Evolutionary conservation across 2,113 vertebrate species (phyloP).

Genomic region (Gymnogyps californianus): DNA sequence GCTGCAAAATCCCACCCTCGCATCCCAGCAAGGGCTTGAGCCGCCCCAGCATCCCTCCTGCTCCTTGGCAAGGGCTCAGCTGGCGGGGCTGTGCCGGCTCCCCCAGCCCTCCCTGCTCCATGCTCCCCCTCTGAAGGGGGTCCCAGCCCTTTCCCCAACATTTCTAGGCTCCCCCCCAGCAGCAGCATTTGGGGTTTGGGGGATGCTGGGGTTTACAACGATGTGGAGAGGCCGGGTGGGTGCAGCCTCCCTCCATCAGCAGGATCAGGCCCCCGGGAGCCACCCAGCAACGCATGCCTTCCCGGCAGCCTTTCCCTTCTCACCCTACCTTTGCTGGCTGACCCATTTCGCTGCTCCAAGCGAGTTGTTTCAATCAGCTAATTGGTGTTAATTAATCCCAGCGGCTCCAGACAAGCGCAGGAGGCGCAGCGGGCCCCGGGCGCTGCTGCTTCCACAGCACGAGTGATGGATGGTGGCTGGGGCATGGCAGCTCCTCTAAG

Average conservation of each 20-base stretch:
- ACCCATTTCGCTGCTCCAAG: background rate
- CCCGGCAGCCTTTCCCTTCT: background rate
- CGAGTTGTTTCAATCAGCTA: background rate
- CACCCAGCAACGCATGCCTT: background rate
- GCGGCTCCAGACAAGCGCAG: background rate
- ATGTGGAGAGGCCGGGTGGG: accelerated
- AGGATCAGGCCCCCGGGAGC: background rate
- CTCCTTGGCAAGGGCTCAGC: accelerated
- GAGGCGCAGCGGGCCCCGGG: background rate
- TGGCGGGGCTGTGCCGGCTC: accelerated
- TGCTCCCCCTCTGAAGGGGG: accelerated
- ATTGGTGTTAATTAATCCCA: constrained; percentile 18
- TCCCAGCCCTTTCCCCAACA: background rate
- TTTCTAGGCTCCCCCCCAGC: background rate
- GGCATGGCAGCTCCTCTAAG: accelerated
- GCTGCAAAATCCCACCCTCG: background rate
- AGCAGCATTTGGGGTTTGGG: background rate
- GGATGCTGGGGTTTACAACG: background rate
- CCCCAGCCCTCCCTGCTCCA: background rate
- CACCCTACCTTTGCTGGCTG: background rate
- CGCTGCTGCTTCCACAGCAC: accelerated
- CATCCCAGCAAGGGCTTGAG: background rate
- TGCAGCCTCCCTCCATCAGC: background rate
- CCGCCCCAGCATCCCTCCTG: background rate
- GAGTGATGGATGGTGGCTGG: accelerated